Evolutionary conservation across 1,140 invertebrate species (phyloP).

Genomic region (Archegozetes longisetosus): DNA sequence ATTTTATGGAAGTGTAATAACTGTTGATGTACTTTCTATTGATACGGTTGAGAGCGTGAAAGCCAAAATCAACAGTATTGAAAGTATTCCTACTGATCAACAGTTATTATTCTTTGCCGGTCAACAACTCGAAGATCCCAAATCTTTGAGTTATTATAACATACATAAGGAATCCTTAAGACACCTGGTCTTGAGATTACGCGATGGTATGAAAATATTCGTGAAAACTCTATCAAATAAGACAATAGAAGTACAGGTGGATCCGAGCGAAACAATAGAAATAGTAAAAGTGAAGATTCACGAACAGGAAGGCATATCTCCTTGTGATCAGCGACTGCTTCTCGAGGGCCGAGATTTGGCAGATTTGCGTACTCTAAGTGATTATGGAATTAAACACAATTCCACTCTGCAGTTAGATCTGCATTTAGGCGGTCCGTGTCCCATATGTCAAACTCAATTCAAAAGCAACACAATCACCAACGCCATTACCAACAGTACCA

Average conservation of each 20-base stretch:
- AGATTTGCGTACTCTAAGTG: conserved; percentile 36
- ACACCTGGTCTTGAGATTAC: background rate
- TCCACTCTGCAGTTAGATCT: conserved; percentile 30
- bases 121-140: background rate
- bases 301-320: conserved; percentile 37
- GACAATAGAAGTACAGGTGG: conserved; percentile 36
- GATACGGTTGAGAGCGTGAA: background rate
- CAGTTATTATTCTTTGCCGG: conserved; percentile 5
- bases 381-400: conserved; percentile 56
- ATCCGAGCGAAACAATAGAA: conserved; percentile 64
- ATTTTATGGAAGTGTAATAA: conserved; percentile 3
- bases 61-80: background rate
- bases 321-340: conserved; percentile 35
- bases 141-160: background rate
- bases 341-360: conserved; percentile 36
- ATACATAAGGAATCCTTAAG: background rate
- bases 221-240: conserved; percentile 58
- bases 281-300: conserved; percentile 88
- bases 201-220: conserved; percentile 7
- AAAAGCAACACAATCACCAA: background rate
- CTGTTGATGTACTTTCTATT: background rate
- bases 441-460: conserved; percentile 7
- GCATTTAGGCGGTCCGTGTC: conserved; percentile 29
- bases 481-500: background rate
- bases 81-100: background rate